phyloP scores from a whole-genome alignment of 2,797 vertebrate species.

The Emydoidea blandingii region DNA sequence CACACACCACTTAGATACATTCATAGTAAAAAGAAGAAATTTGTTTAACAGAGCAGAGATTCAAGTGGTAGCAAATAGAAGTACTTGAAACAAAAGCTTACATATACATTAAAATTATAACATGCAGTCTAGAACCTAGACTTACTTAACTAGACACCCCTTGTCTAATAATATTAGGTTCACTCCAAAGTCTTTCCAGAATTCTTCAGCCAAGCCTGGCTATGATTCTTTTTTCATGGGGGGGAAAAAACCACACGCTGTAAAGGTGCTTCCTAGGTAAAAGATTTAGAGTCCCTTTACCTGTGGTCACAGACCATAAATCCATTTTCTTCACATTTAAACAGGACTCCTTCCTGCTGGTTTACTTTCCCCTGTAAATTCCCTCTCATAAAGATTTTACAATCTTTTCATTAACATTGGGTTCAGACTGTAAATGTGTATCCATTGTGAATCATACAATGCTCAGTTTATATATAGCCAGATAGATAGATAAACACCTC shows the following conservation, averaged over 20 bases:
- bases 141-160: neutral
- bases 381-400: neutral
- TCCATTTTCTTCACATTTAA: neutral
- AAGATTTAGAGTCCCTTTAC: neutral
- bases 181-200: neutral
- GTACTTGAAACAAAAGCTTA: neutral
- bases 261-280: neutral
- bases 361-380: neutral
- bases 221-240: neutral
- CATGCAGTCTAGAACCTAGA: neutral
- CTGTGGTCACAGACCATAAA: neutral
- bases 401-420: neutral
- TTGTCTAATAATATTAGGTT: neutral
- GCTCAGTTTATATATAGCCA: neutral
- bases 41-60: neutral
- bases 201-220: neutral
- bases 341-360: neutral
- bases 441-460: neutral
- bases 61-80: neutral
- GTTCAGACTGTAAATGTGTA: neutral
- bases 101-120: neutral
- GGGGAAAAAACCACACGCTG: neutral
- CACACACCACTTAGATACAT: neutral
- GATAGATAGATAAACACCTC: neutral
- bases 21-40: neutral